Base-by-base conservation (phyloP, 2,797 vertebrate species). In the Hippoglossus hippoglossus region DNA sequence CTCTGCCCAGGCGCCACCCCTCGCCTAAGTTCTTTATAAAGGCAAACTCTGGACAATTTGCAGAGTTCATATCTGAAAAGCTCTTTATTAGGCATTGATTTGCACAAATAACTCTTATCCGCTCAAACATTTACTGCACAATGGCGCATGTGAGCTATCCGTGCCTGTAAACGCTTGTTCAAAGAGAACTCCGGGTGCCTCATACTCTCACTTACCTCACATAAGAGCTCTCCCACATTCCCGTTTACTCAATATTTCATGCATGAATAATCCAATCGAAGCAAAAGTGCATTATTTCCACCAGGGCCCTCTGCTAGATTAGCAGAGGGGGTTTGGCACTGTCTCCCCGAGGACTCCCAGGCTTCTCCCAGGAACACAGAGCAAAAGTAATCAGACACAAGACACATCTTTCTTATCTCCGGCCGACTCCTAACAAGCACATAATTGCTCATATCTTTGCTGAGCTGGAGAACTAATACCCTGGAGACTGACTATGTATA, bases 371-470 rank as follows among this genome's bases (percentile, higher is more conserved):
- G 86, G 83, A 93, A 89, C 88, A 70, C 79, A 57, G 56, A 79
- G 82, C 80, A 78, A 90, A 85, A 86, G 87, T 91, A 91, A 92
- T 93, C 91, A 92, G 87, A 85, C 85, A 71, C 86, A 86, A 83
- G 82, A 79, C 89, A 91, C 89, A 92, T 92, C 89, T 92, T 88
- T 90, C 87, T 92, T 92, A 92, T 93, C 91, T 90, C 71, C 28
- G 24, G 83, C 87, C 79, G 86, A 69, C 85, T 92, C 81, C 89
- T 94, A 93, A 93, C 93, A 93, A 92, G 93, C 92, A 93, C 90
- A 91, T 94, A 90, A 94, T 93, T 93, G 92, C 90, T 93, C 92
- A 93, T 93, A 93, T 93, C 91, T 92, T 88, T 85, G 82, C 89
- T 70, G 88, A 87, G 91, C 86, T 72, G 79, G 80, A 85, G 87